Evolutionary conservation across 2,797 vertebrate species (phyloP).

Genomic region (Oryzias sinensis): DNA sequence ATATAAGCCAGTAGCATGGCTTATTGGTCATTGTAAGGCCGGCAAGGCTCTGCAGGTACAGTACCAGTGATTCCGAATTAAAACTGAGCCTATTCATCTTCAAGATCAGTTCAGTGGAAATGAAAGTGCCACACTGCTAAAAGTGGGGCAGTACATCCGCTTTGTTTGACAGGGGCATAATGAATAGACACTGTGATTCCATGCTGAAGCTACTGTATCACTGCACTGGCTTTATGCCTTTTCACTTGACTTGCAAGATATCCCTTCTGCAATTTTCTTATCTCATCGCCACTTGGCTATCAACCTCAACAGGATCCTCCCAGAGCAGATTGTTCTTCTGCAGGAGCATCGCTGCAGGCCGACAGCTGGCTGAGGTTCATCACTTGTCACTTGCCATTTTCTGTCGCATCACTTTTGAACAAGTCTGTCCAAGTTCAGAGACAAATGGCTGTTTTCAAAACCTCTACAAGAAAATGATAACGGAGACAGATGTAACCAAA

Average conservation of each 20-base stretch:
- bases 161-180: conserved; percentile 38
- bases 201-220: conserved; percentile 25
- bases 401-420: conserved; percentile 59
- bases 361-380: conserved; percentile 72
- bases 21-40: conserved; percentile 2
- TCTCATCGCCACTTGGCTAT: conserved; percentile 34
- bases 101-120: conserved; percentile 16
- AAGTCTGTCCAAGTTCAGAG: conserved; percentile 55
- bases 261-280: conserved; percentile 47
- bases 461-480: conserved; percentile 12
- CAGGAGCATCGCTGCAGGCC: conserved; percentile 58
- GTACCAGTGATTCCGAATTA: conserved; percentile 15
- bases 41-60: conserved; percentile 7
- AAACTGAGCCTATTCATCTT: conserved; percentile 33
- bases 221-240: conserved; percentile 29
- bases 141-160: conserved; percentile 18
- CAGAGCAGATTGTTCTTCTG: conserved; percentile 36
- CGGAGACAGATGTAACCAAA: too few species aligned
- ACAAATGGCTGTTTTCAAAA: conserved; percentile 43
- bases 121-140: conserved; percentile 30
- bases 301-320: conserved; percentile 30
- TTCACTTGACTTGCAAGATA: conserved; percentile 38
- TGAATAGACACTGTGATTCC: conserved; percentile 30
- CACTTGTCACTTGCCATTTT: conserved; percentile 63
- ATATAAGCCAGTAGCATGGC: neutral